A percentile compares a stretch with the other conserved stretches of the same genome.
phyloP scores from a whole-genome alignment of 2,113 vertebrate genomes.

The Nerophis lumbriciformis region DNA sequence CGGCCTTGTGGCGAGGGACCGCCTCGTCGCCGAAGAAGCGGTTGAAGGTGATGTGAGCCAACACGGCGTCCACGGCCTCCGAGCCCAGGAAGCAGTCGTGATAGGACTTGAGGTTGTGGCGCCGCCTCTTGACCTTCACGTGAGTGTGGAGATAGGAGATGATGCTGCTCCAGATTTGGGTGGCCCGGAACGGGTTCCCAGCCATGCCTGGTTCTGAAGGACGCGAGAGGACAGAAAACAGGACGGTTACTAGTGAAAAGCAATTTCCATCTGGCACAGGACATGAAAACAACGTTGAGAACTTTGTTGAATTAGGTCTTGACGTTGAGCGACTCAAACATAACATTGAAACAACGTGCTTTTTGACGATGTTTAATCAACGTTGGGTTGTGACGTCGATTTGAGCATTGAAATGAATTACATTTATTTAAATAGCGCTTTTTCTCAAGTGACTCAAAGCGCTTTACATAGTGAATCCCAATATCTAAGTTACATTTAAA shows the following conservation, averaged over 20 bases:
- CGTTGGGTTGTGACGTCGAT: too few relatives aligned
- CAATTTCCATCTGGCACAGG: too few relatives aligned
- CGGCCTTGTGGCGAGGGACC: constrained; percentile 88
- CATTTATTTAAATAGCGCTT: too few relatives aligned
- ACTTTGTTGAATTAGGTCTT: too few relatives aligned
- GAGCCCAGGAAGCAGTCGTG: constrained; percentile 92
- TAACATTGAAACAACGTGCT: too few relatives aligned
- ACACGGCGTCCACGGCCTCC: constrained; percentile 87
- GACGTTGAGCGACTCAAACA: too few relatives aligned
- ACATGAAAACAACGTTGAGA: too few relatives aligned
- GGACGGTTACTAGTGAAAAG: background rate
- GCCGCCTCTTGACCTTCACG: constrained; percentile 89
- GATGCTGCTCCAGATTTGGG: constrained; percentile 91
- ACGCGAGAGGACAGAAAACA: background rate
- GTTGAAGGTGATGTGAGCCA: constrained; percentile 86
- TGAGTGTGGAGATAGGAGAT: constrained; percentile 83
- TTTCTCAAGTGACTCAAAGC: too few relatives aligned
- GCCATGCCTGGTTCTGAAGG: constrained; percentile 78
- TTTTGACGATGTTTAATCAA: too few relatives aligned
- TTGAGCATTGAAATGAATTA: too few relatives aligned
- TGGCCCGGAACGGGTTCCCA: constrained; percentile 90
- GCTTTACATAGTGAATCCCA: too few relatives aligned
- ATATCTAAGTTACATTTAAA: too few relatives aligned
- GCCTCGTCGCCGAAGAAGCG: constrained; percentile 86
- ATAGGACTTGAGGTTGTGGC: constrained; percentile 87